Evolutionary conservation across 2,797 vertebrate species (phyloP).

Genomic region (Amniataba percoides): DNA sequence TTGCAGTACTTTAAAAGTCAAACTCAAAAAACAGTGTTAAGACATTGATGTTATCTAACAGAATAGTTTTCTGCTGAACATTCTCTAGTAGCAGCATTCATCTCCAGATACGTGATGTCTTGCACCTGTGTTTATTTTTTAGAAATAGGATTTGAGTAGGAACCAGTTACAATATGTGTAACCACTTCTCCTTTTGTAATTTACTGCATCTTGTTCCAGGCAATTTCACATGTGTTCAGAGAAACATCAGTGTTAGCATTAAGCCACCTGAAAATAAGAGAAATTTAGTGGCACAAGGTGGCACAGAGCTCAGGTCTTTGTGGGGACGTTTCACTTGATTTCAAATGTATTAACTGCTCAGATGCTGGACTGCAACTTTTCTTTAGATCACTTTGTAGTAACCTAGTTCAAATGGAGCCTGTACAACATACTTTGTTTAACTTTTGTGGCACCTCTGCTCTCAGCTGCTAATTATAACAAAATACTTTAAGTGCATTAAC

Average conservation of each 20-base stretch:
- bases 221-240: constrained; percentile 19
- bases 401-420: background rate
- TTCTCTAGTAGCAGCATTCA: background rate
- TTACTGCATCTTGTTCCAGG: background rate
- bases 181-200: constrained; percentile 2
- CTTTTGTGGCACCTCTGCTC: background rate
- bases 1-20: background rate
- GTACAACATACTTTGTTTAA: background rate
- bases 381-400: background rate
- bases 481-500: background rate
- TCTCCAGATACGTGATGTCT: background rate
- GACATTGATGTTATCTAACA: background rate
- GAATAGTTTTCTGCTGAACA: background rate
- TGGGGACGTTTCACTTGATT: background rate
- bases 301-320: background rate
- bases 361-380: background rate
- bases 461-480: background rate
- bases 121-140: constrained; percentile 7
- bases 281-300: background rate
- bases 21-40: background rate
- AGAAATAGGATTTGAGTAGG: background rate
- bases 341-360: background rate
- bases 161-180: background rate
- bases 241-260: background rate
- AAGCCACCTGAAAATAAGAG: background rate